Percentiles rank a stretch among this genome's conserved stretches.
Conservation (phyloP, 2,888 invertebrate species). For the Sesia apiformis region DNA sequence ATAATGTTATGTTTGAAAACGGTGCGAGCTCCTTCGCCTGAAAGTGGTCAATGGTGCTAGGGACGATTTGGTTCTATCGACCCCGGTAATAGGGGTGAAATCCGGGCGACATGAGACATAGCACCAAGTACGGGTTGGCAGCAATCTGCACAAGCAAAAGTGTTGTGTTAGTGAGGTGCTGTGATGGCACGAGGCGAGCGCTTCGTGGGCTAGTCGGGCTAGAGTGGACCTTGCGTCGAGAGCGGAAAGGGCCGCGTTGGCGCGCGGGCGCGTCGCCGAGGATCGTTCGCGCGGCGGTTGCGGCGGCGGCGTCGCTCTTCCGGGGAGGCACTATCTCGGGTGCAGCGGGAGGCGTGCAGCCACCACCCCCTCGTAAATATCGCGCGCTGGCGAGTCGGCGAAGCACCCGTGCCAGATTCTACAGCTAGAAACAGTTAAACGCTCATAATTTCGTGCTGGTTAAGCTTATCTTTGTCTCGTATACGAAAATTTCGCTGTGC, state of each 20-base stretch:
- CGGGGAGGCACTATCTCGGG: constrained; percentile 70
- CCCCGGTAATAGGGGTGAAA: constrained; percentile 49
- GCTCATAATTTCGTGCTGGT: constrained; percentile 75
- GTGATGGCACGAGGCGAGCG: constrained; percentile 26
- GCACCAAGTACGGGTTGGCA: constrained; percentile 48
- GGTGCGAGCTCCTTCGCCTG: constrained; percentile 29
- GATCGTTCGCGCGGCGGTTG: constrained; percentile 23
- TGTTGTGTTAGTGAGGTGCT: constrained; percentile 48
- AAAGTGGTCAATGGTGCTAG: constrained; percentile 29
- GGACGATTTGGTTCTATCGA: constrained; percentile 40
- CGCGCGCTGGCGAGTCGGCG: constrained; percentile 73
- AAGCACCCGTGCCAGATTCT: constrained; percentile 74
- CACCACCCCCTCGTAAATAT: constrained; percentile 70
- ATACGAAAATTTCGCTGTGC: constrained; percentile 63
- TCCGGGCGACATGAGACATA: constrained; percentile 36
- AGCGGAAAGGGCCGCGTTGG: constrained; percentile 17
- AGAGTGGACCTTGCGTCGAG: constrained; percentile 21
- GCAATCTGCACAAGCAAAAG: constrained; percentile 61
- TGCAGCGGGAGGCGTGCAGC: constrained; percentile 47
- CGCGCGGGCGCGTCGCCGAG: constrained; percentile 4
- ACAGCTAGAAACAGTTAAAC: constrained; percentile 75
- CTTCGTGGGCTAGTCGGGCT: constrained; percentile 7
- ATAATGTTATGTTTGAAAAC: constrained; percentile 49
- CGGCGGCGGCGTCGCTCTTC: constrained; percentile 50
- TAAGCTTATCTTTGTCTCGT: constrained; percentile 74